Percentiles rank a stretch among this genome's conserved stretches.
Evolutionary conservation across 23 tunicate species (phyloP).

Genomic region (Phallusia fumigata): DNA sequence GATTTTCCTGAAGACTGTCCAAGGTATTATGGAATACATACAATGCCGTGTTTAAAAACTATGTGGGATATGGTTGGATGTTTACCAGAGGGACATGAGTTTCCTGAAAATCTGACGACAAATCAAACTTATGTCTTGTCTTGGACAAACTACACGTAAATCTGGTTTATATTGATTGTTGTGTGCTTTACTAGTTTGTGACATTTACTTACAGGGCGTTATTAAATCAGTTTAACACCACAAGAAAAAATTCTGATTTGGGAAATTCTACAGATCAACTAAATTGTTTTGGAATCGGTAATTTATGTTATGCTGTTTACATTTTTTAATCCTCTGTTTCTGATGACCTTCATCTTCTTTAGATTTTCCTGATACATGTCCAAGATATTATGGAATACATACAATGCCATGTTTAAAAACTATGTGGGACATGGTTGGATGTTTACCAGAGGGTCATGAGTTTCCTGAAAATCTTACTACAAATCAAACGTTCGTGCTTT

Average conservation of each 20-base stretch:
- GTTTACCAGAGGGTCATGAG: slow-evolving; percentile 1
- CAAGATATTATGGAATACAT: not conserved
- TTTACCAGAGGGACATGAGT: slow-evolving; percentile 23
- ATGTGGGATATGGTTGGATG: slow-evolving; percentile 24
- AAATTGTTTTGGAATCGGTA: slow-evolving; percentile 34
- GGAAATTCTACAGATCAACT: slow-evolving; percentile 18
- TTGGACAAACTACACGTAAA: not conserved
- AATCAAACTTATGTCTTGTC: not conserved
- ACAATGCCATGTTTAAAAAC: not conserved
- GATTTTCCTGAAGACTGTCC: not conserved
- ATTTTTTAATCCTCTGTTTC: too few relatives aligned
- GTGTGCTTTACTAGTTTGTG: too few relatives aligned
- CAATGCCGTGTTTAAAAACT: slow-evolving; percentile 19
- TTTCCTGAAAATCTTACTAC: not conserved
- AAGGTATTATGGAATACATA: slow-evolving; percentile 18
- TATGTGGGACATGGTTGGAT: not conserved
- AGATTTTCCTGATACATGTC: not conserved
- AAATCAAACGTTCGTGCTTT: not conserved
- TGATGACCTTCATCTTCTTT: too few relatives aligned
- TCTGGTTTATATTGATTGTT: too few relatives aligned
- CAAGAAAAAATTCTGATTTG: not conserved
- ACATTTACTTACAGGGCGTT: not conserved
- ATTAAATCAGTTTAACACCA: not conserved
- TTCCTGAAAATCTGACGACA: slow-evolving; percentile 10
- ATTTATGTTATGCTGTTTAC: too few relatives aligned